These are phyloP conservation scores for Melozone crissalis DNA, from an alignment of 2,113 vertebrate species.

Conservation along the genomic window DNA sequence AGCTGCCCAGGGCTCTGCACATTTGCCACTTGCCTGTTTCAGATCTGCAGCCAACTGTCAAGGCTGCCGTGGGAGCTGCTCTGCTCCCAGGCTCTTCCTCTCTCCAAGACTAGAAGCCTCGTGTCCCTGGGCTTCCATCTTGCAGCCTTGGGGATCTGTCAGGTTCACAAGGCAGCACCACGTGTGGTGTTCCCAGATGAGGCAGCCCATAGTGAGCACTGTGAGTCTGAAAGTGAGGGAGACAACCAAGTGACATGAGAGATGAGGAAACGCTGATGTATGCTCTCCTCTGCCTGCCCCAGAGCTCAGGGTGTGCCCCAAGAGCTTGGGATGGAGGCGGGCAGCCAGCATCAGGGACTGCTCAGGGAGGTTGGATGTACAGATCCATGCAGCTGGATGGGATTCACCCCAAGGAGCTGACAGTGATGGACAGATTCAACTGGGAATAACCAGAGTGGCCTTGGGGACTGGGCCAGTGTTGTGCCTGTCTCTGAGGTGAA, in stretches of 20 bases:
- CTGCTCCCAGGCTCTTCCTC: not conserved
- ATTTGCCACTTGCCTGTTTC: not conserved
- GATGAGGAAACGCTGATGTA: rapidly evolving
- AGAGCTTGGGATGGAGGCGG: rapidly evolving
- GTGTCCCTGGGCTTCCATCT: not conserved
- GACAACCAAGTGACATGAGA: not conserved
- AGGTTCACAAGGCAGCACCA: not conserved
- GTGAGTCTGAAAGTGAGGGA: not conserved
- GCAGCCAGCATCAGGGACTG: not conserved
- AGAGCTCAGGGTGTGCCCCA: not conserved
- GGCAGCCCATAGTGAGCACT: not conserved
- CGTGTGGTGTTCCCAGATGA: not conserved
- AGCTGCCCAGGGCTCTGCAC: not conserved
- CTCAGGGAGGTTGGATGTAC: not conserved
- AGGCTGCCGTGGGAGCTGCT: not conserved
- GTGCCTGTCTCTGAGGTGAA: not conserved
- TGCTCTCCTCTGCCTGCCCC: not conserved
- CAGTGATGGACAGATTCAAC: not conserved
- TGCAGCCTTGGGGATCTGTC: not conserved
- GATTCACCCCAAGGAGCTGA: not conserved
- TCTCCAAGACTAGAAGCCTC: not conserved
- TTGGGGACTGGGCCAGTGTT: not conserved
- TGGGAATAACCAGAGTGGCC: not conserved
- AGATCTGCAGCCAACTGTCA: not conserved
- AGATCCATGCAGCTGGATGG: not conserved